Evolutionary conservation across 2,888 invertebrate genomes (phyloP), one percentile per base, ranked within the genome.

Genomic region (Erannis defoliaria): DNA sequence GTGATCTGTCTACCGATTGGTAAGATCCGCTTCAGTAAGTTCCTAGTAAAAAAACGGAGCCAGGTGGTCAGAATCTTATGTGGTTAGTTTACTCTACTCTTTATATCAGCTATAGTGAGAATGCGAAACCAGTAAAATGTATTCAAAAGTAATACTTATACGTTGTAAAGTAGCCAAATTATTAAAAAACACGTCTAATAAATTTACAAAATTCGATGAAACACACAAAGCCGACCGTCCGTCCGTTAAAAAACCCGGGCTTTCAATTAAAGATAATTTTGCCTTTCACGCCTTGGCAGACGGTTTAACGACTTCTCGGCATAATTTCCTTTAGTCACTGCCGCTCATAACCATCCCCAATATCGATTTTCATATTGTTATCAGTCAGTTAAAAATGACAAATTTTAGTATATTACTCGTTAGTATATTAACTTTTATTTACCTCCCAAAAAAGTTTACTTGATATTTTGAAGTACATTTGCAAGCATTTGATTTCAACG

Each of bases 181-280:
- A 40, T 43, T 26, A 8, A 29, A 56, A 55, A 48, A 55, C 29
- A 46, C 29, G 31, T 50, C 45, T 31, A 8, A 46, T 43, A 55
- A 43, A 49, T 29, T 43, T 29, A 55, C 50, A 55, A 55, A 61
- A 60, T 35, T 26, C 43, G 49, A 55, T 55, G 1, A 51, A 48
- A 54, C 60, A 59, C 49, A 62, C 35, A 49, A 60, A 49, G 6
- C 23, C 46, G 40, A n/a, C 40, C 49, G 23, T 42, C 58, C 60
- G 50, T 60, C n/a, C n/a, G n/a, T n/a, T n/a, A 56, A 62, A 66
- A 62, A 66, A 60, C 53, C 49, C 62, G 46, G 46, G 49, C 63
- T 59, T 60, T 66, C 62, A 70, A 66, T 68, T 64, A 66, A 55
- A 66, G 55, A 66, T 66, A 64, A 70, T 68, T 64, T 66, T 33